These are phyloP conservation scores for Oxyruncus cristatus DNA, from an alignment of 2,113 vertebrate genomes.

Conservation along the genomic window DNA sequence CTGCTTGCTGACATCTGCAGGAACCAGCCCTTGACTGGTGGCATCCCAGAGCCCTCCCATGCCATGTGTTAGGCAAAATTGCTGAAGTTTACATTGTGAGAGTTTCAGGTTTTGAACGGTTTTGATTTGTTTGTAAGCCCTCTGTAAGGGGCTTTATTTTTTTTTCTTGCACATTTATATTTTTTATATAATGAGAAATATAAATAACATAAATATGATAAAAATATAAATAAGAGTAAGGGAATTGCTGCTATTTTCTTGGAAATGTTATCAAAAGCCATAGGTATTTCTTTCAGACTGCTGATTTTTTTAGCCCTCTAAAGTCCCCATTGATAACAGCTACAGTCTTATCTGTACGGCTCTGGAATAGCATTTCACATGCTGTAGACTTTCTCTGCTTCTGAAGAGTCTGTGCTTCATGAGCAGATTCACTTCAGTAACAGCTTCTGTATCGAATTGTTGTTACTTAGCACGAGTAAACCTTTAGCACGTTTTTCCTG, in stretches of 20 bases:
- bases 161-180: neutral
- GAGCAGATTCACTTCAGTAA: neutral
- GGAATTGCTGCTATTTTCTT: neutral
- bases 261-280: neutral
- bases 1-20: slow-evolving; percentile 10
- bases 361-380: neutral
- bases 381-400: neutral
- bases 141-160: neutral
- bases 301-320: neutral
- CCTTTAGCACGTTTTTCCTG: neutral
- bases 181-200: neutral
- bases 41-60: neutral
- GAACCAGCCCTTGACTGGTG: neutral
- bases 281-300: neutral
- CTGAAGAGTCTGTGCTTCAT: neutral
- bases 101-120: neutral
- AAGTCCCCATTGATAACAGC: neutral
- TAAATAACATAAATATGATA: neutral
- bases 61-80: neutral
- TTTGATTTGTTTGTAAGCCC: neutral
- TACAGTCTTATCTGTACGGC: neutral
- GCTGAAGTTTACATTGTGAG: neutral
- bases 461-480: neutral
- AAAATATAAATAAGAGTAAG: neutral
- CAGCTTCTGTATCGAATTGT: neutral